Conservation (phyloP, 2,797 vertebrate genomes). For the Benthosema pterotum region DNA sequence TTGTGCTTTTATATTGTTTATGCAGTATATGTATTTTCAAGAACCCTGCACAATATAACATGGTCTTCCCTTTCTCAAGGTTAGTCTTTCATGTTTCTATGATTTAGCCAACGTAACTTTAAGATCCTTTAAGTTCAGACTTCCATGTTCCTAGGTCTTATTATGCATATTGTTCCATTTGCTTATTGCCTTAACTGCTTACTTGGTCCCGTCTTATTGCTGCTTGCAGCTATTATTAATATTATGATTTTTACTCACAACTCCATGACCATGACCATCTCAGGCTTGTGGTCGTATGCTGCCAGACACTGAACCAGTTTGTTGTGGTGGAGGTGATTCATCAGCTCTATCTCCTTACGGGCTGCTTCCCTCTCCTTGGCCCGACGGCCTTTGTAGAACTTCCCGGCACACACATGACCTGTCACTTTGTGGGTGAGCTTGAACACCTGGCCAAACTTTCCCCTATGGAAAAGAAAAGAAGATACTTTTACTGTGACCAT, state of each 20-base stretch:
- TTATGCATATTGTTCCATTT: too few species aligned
- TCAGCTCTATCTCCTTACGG: constrained; percentile 84
- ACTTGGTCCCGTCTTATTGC: too few species aligned
- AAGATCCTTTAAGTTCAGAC: too few species aligned
- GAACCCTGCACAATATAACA: too few species aligned
- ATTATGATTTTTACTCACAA: constrained; percentile 74
- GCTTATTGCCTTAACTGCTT: too few species aligned
- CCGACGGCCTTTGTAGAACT: constrained; percentile 84
- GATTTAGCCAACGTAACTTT: too few species aligned
- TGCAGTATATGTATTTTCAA: too few species aligned
- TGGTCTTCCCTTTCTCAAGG: too few species aligned
- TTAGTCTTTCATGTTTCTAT: too few species aligned
- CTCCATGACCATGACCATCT: constrained; percentile 92
- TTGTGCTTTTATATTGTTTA: too few species aligned
- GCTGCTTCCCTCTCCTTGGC: constrained; percentile 82
- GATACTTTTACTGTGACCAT: neutral
- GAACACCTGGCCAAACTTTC: constrained; percentile 87
- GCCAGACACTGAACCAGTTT: constrained; percentile 87
- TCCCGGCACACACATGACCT: constrained; percentile 82
- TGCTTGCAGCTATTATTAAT: neutral
- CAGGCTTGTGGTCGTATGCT: constrained; percentile 80
- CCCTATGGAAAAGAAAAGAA: constrained; percentile 66
- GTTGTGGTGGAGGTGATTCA: constrained; percentile 89
- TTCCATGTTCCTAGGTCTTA: too few species aligned
- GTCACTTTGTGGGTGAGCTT: constrained; percentile 83